These are phyloP conservation scores for Rhea pennata DNA, from an alignment of 2,113 vertebrate species.

Conservation along the genomic window DNA sequence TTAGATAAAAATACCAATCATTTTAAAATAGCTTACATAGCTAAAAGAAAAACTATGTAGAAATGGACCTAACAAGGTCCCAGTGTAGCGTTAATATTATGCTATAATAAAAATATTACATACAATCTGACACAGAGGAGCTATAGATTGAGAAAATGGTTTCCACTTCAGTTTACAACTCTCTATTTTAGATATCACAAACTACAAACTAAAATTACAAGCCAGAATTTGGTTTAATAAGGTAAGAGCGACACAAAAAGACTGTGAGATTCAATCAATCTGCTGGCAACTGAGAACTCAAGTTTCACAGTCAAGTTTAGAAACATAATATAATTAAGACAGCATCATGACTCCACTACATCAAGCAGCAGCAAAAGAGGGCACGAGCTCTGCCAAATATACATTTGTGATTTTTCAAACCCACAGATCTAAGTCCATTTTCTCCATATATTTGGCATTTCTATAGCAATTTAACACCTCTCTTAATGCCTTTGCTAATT, in stretches of 20 bases:
- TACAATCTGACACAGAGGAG: not conserved
- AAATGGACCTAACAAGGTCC: not conserved
- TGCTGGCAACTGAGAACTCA: not conserved
- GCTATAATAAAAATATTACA: not conserved
- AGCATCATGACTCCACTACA: too few species aligned
- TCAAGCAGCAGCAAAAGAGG: not conserved
- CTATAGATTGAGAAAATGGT: not conserved
- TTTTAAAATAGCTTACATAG: not conserved
- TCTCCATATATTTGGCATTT: not conserved
- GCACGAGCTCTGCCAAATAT: not conserved
- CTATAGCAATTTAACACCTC: not conserved
- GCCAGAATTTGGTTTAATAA: not conserved
- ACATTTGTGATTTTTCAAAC: not conserved
- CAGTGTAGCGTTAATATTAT: not conserved
- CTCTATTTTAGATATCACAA: not conserved
- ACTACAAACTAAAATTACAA: not conserved
- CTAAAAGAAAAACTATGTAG: not conserved
- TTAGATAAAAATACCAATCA: not conserved
- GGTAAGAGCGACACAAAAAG: not conserved
- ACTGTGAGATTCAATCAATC: not conserved
- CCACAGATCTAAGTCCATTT: not conserved
- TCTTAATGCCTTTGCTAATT: not conserved
- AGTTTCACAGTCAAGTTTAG: not conserved
- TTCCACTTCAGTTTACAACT: not conserved
- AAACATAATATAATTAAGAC: not conserved